Conservation (phyloP, 2,113 vertebrate species). For the Odontophorus gujanensis region DNA sequence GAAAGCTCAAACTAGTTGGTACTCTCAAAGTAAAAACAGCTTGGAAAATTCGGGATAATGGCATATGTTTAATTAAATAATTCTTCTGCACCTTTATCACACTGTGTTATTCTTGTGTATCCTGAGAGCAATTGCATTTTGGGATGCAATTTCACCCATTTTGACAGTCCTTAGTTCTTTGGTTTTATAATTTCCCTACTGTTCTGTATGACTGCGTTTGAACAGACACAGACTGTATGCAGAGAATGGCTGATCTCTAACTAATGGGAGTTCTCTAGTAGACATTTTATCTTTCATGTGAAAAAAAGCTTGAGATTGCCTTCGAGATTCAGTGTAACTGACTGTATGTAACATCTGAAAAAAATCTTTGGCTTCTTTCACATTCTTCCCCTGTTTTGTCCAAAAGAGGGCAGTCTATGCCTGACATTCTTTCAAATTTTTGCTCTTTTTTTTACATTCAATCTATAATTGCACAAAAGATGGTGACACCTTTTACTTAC, state of each 20-base stretch:
- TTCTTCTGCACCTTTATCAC: neutral
- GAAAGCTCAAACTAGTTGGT: neutral
- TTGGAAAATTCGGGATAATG: neutral
- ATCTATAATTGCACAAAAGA: neutral
- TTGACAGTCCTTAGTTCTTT: neutral
- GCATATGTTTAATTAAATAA: neutral
- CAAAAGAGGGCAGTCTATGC: conserved; percentile 65
- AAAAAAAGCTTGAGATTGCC: conserved; percentile 21
- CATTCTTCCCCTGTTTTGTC: neutral
- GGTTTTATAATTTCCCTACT: neutral
- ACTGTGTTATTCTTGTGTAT: neutral
- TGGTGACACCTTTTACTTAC: neutral
- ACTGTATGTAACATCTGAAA: neutral
- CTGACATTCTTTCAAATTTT: neutral
- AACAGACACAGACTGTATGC: neutral
- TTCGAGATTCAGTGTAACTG: neutral
- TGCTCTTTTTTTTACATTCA: accelerated
- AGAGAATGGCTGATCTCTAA: conserved; percentile 4
- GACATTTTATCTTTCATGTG: conserved; percentile 8
- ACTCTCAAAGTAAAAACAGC: neutral
- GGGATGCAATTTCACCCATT: neutral
- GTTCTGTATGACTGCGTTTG: neutral
- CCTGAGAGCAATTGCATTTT: neutral
- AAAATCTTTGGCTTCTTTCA: neutral
- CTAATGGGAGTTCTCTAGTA: neutral